phyloP scores from a whole-genome alignment of 1,140 invertebrate species.

The Nephotettix cincticeps region DNA sequence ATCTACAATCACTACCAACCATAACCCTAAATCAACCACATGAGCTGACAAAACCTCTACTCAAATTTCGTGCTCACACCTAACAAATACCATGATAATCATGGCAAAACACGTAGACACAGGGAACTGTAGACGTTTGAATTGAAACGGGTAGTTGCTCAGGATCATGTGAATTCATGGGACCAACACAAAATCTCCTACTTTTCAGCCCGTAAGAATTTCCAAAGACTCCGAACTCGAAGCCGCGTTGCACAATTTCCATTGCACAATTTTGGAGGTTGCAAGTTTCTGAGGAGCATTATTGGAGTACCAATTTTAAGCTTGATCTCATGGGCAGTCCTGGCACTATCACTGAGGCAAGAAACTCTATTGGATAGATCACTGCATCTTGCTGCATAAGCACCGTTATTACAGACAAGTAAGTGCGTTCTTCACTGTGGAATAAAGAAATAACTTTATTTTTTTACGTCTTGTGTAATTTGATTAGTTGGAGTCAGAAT shows the following conservation, averaged over 20 bases:
- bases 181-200: too few species aligned
- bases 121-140: too few species aligned
- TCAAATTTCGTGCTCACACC: neutral
- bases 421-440: neutral
- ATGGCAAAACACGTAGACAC: too few species aligned
- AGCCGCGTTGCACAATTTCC: conserved; percentile 45
- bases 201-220: conserved; percentile 49
- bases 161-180: too few species aligned
- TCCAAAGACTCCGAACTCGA: conserved; percentile 43
- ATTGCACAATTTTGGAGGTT: conserved; percentile 50
- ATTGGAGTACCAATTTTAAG: conserved; percentile 47
- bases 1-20: neutral
- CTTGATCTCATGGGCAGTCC: conserved; percentile 41
- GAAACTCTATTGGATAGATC: conserved; percentile 46
- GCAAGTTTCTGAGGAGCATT: conserved; percentile 50
- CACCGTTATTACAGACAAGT: conserved; percentile 39
- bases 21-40: neutral
- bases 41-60: neutral
- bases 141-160: too few species aligned
- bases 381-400: conserved; percentile 40
- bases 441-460: neutral
- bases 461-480: neutral
- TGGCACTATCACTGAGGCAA: conserved; percentile 44
- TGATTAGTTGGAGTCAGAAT: neutral
- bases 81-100: neutral